Percentiles rank a stretch among this genome's conserved stretches.
phyloP scores from a whole-genome alignment of 2,888 invertebrate species.

The Villa cingulata region DNA sequence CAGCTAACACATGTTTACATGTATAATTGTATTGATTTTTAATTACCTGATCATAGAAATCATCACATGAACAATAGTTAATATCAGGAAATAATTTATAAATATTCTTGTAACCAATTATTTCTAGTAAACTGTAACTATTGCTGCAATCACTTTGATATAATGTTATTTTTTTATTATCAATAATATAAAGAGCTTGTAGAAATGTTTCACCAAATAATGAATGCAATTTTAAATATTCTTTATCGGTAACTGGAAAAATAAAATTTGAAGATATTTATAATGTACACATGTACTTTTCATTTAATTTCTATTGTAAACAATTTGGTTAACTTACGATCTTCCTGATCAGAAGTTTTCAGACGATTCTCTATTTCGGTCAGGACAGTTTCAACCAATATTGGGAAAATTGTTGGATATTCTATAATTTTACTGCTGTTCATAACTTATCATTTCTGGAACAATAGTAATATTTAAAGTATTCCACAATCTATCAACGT shows the following conservation, averaged over 20 bases:
- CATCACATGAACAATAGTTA: constrained; percentile 55
- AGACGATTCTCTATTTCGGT: not conserved
- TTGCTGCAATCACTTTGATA: constrained; percentile 37
- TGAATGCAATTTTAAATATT: constrained; percentile 42
- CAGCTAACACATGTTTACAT: constrained; percentile 56
- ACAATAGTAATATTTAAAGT: too few relatives aligned
- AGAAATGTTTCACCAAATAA: constrained; percentile 45
- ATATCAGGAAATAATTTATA: constrained; percentile 48
- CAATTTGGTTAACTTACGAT: not conserved
- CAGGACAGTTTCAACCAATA: not conserved
- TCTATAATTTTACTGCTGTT: too few relatives aligned
- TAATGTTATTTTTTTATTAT: constrained; percentile 40
- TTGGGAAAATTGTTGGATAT: too few relatives aligned
- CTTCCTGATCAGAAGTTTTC: not conserved
- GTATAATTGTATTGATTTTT: constrained; percentile 39
- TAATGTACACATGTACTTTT: not conserved
- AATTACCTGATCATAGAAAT: constrained; percentile 45
- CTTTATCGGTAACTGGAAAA: constrained; percentile 43
- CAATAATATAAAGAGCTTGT: constrained; percentile 48
- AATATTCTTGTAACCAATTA: constrained; percentile 41
- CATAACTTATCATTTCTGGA: too few relatives aligned
- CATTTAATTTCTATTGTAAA: too few relatives aligned
- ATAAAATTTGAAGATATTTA: not conserved
- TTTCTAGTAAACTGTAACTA: constrained; percentile 38
- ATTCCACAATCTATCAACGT: too few relatives aligned